phyloP scores from a whole-genome alignment of 2,113 vertebrate species.

The Centrocercus urophasianus region DNA sequence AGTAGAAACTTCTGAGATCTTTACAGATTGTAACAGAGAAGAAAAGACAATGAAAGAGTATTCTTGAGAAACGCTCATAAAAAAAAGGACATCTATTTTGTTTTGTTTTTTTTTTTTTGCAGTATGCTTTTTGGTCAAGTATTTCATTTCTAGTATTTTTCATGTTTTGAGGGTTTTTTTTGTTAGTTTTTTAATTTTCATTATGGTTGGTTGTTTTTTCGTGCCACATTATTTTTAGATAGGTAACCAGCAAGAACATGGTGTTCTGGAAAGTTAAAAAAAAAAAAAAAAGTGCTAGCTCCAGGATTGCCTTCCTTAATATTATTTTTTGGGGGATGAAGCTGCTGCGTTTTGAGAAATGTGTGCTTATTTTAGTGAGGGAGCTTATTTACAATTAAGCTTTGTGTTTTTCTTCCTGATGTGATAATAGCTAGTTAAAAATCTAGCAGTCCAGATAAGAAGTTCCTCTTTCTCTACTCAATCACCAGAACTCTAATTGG shows the following conservation, averaged over 20 bases:
- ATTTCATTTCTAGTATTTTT: not conserved
- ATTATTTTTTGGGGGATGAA: not conserved
- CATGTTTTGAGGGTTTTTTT: not conserved
- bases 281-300: not conserved
- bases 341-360: not conserved
- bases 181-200: not conserved
- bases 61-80: not conserved
- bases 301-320: not conserved
- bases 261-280: not conserved
- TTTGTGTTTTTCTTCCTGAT: not conserved
- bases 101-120: not conserved
- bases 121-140: not conserved
- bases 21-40: not conserved
- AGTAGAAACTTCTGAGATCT: not conserved
- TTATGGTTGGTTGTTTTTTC: not conserved
- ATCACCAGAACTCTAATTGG: not conserved
- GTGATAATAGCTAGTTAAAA: not conserved
- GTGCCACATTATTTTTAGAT: not conserved
- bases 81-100: not conserved
- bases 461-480: not conserved
- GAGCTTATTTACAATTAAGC: not conserved
- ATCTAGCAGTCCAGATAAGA: not conserved
- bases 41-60: not conserved
- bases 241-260: not conserved
- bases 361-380: not conserved